These are phyloP conservation scores for Hyperopisus bebe DNA, from an alignment of 2,113 vertebrate species.

Conservation along the genomic window DNA sequence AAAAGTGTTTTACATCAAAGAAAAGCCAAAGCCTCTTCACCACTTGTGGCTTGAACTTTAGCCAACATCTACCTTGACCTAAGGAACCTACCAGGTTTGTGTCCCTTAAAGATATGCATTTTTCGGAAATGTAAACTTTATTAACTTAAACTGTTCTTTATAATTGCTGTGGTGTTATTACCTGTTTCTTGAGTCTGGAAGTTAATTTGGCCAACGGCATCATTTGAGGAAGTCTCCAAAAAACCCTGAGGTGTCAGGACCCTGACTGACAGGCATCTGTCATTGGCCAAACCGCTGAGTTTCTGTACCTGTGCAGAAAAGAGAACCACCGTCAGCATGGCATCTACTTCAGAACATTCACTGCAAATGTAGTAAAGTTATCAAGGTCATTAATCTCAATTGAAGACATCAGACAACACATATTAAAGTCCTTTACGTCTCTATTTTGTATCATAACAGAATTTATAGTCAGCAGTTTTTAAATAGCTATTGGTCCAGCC, in stretches of 20 bases:
- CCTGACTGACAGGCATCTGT: constrained; percentile 53
- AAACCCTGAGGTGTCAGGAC: constrained; percentile 52
- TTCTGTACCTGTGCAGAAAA: constrained; percentile 65
- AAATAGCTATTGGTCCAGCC: background rate
- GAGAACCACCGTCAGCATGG: background rate
- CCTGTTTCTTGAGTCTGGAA: constrained; percentile 68
- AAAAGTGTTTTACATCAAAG: background rate
- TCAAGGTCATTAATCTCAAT: background rate
- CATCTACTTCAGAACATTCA: background rate
- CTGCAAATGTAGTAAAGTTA: background rate
- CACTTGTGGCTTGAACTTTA: background rate
- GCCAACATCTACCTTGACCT: background rate
- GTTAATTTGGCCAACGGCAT: constrained; percentile 66
- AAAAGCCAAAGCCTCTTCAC: background rate
- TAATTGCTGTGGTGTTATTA: constrained; percentile 26
- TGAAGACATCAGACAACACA: background rate
- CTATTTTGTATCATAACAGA: background rate
- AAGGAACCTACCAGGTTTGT: background rate
- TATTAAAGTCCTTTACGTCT: background rate
- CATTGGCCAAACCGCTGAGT: constrained; percentile 51
- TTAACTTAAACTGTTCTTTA: background rate
- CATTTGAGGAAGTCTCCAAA: constrained; percentile 49
- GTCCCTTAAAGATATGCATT: background rate
- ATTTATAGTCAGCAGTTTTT: background rate
- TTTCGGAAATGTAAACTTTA: background rate